Evolutionary conservation across 2,113 vertebrate genomes (phyloP).

Genomic region (Platichthys stellatus): DNA sequence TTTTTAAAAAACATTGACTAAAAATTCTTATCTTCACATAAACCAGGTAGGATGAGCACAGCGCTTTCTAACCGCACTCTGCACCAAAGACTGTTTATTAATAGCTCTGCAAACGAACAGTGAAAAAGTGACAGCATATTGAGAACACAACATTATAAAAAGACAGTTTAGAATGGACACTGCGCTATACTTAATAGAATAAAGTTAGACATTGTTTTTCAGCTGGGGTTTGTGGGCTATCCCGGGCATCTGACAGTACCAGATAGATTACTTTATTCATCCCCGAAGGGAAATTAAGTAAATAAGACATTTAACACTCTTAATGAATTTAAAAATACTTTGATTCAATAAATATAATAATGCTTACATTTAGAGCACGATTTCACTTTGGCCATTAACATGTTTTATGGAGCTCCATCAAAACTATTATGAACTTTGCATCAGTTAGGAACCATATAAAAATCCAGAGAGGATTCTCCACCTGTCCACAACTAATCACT

Average conservation of each 20-base stretch:
- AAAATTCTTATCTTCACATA: neutral
- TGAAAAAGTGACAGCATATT: neutral
- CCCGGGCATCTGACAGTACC: neutral
- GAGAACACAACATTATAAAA: no score
- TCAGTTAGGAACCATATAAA: slow-evolving; percentile 6
- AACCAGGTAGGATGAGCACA: neutral
- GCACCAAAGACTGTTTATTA: neutral
- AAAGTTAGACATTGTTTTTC: no score
- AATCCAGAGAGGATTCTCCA: neutral
- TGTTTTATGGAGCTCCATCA: neutral
- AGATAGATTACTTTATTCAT: no score
- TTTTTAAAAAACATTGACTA: no score
- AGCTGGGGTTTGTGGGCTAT: neutral
- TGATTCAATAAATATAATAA: neutral
- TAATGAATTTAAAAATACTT: neutral
- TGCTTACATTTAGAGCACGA: neutral
- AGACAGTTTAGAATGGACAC: no score
- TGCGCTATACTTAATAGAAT: no score
- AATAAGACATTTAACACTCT: neutral
- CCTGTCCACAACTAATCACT: slow-evolving; percentile 1
- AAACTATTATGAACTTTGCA: neutral
- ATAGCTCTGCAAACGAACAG: no score
- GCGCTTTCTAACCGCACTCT: neutral
- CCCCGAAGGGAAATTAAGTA: no score
- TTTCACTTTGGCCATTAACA: neutral